These are phyloP conservation scores for Colletes collaris DNA, from an alignment of 2,888 invertebrate species.

Conservation along the genomic window DNA sequence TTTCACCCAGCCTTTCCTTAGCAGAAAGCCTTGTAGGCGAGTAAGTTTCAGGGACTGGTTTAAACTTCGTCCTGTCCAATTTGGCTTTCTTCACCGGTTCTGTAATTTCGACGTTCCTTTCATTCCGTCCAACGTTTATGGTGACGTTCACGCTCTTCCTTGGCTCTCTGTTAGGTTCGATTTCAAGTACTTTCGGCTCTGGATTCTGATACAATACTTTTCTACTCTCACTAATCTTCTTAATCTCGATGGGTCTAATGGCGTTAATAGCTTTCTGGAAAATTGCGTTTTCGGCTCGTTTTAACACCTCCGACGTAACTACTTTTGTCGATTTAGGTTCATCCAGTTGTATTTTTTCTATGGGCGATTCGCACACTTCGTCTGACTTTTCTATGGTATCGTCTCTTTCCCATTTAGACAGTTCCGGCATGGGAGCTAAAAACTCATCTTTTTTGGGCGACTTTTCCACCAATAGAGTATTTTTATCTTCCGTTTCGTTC, in stretches of 20 bases:
- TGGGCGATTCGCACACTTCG: slow-evolving; percentile 84
- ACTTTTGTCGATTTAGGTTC: slow-evolving; percentile 84
- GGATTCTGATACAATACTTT: slow-evolving; percentile 86
- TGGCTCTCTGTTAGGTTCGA: slow-evolving; percentile 69
- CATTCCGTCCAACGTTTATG: slow-evolving; percentile 79
- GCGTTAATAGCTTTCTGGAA: slow-evolving; percentile 95
- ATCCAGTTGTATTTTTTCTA: slow-evolving; percentile 73
- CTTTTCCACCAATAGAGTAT: slow-evolving; percentile 66
- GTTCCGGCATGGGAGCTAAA: slow-evolving; percentile 89
- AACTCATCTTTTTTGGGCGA: slow-evolving; percentile 85
- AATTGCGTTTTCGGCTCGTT: slow-evolving; percentile 95
- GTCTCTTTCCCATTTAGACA: slow-evolving; percentile 95
- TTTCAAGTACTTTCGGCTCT: slow-evolving; percentile 77
- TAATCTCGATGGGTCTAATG: slow-evolving; percentile 90
- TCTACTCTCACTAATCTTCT: slow-evolving; percentile 89
- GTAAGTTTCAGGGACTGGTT: slow-evolving; percentile 72
- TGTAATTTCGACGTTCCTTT: slow-evolving; percentile 80
- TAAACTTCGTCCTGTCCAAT: slow-evolving; percentile 78
- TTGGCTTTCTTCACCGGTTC: slow-evolving; percentile 79
- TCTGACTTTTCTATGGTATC: slow-evolving; percentile 78
- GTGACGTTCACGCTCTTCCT: slow-evolving; percentile 80
- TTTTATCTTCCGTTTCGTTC: slow-evolving; percentile 64
- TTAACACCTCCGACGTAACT: slow-evolving; percentile 93
- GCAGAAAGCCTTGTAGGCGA: slow-evolving; percentile 89
- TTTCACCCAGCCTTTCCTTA: slow-evolving; percentile 91